Percentiles rank a stretch among this genome's conserved stretches.
phyloP scores from a whole-genome alignment of 2,797 vertebrate genomes.

The Threskiornis aethiopicus region DNA sequence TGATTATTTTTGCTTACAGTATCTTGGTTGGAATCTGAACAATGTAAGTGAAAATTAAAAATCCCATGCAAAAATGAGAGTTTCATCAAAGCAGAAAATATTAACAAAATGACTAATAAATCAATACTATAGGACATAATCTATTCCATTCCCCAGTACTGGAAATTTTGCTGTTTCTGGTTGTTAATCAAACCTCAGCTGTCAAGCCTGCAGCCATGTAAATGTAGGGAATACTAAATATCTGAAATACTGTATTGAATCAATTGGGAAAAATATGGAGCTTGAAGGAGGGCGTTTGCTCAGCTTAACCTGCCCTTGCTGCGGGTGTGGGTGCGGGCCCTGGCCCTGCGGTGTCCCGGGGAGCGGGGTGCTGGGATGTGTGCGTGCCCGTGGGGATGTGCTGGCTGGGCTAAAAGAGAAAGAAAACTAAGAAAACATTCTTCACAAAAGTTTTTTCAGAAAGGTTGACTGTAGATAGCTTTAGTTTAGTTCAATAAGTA shows the following conservation, averaged over 20 bases:
- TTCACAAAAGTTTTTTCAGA: neutral
- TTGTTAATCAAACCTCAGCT: neutral
- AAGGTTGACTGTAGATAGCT: neutral
- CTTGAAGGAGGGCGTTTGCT: neutral
- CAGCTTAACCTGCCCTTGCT: neutral
- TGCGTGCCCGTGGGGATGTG: fast-evolving
- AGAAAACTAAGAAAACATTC: neutral
- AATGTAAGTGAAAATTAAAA: neutral
- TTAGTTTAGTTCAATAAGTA: neutral
- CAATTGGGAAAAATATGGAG: neutral
- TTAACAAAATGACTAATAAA: neutral
- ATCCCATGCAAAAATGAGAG: neutral
- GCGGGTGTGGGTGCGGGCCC: neutral
- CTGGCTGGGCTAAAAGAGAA: neutral
- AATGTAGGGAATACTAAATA: neutral
- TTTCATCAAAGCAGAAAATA: neutral
- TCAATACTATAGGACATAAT: neutral
- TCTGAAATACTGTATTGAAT: neutral
- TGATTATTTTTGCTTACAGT: neutral
- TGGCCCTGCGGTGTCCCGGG: fast-evolving
- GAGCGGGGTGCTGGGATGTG: fast-evolving
- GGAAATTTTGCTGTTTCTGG: neutral
- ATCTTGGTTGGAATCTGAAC: neutral
- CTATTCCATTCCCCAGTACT: neutral
- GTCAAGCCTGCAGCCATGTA: neutral